Conservation (phyloP, 1,140 invertebrate genomes). For the Drosophila mojavensis region DNA sequence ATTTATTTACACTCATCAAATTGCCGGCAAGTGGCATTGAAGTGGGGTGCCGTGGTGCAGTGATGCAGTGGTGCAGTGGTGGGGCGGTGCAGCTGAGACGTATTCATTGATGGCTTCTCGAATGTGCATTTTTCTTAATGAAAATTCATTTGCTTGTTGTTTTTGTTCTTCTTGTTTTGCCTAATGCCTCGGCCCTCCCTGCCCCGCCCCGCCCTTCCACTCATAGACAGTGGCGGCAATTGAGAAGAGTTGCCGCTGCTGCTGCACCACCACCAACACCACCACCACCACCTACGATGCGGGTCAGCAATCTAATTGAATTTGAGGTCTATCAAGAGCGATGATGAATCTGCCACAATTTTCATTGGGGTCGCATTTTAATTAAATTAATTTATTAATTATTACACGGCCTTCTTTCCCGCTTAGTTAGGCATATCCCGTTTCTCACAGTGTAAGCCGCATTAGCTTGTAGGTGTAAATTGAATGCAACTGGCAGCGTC, state of each 20-base stretch:
- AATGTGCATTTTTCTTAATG: constrained; percentile 58
- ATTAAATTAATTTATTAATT: constrained; percentile 44
- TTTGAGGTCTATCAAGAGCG: constrained; percentile 43
- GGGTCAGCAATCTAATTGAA: constrained; percentile 54
- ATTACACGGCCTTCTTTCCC: constrained; percentile 11
- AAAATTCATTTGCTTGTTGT: constrained; percentile 45
- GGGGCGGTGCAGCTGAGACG: not conserved
- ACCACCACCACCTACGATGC: constrained; percentile 5
- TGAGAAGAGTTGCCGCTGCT: constrained; percentile 29
- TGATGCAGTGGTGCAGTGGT: not conserved
- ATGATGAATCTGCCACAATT: constrained; percentile 21
- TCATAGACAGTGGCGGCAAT: constrained; percentile 32
- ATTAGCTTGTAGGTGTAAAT: constrained; percentile 37
- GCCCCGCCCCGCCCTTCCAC: not conserved
- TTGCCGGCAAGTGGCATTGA: constrained; percentile 9
- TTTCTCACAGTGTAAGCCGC: constrained; percentile 26
- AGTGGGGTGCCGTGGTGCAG: too few species aligned
- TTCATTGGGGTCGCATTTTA: constrained; percentile 43
- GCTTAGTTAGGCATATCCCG: not conserved
- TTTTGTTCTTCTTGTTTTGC: constrained; percentile 11
- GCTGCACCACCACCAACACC: not conserved
- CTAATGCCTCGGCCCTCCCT: not conserved
- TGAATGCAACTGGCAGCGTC: constrained; percentile 20
- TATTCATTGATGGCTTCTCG: constrained; percentile 50
- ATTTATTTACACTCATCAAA: constrained; percentile 34